Base-by-base conservation (phyloP, 2,888 invertebrate genomes). In the Heliconius sara region DNA sequence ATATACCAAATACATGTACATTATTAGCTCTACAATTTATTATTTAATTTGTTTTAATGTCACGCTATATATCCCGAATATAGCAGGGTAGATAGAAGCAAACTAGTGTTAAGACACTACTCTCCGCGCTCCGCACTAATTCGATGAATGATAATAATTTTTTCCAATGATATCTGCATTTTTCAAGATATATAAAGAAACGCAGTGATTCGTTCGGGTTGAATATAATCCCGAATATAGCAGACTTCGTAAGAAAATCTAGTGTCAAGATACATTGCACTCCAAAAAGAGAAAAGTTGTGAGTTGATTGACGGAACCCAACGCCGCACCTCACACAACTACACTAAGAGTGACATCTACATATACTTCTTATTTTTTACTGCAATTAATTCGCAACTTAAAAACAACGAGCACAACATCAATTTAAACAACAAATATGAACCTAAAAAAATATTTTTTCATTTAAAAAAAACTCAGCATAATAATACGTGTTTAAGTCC, bases 401-500 rank as follows among this genome's bases (percentile, higher is more conserved):
- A 43, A 43, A 39, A 12, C 6, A 68, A 39, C 68, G 10, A 25
- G 47, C 27, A 43, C 16, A 25, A 71, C 25, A 47, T 25, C 13
- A 72, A 27, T 71, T 22, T 22, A 30, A 16, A n/a, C 34, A 34
- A 34, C 39, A n/a, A 57, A 72, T 34, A 60, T 60, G 34, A 39
- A 13, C n/a, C 1, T 9, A n/a, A 60, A 25, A 25, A 47, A 7
- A 16, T 73, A 60, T 60, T 60, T 57, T 7, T 73, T 60, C 13
- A 22, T 39, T 25, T 39, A 13, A 60, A 39, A 39, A 39, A 39
- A 60, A 60, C 34, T 16, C 0, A 7, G n/a, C 19, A 16, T 73
- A 73, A 73, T 73, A 57, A 73, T 9, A 34, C 34, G 16, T 52
- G 22, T 72, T 60, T 73, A 73, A 60, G 57, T 73, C 16, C 30